Base-by-base conservation (phyloP, 2,113 vertebrate species). In the Nymphicus hollandicus region DNA sequence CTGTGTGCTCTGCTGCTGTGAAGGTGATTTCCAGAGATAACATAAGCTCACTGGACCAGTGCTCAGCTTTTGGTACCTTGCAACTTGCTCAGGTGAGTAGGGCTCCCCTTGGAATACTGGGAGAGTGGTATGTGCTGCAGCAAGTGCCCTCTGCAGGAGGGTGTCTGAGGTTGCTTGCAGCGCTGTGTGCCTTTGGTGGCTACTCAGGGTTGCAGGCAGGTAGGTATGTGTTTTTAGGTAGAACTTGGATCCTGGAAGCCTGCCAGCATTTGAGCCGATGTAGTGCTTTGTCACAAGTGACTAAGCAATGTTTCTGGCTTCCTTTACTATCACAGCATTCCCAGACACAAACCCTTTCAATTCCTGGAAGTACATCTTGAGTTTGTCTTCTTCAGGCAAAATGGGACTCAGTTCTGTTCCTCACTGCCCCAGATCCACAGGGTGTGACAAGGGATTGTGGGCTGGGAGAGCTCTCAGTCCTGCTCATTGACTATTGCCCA, bases 231-330 rank as follows among this genome's bases (percentile, higher is more conserved):
- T 18, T 61, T 49, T 14, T 65, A 35, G 49, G 39, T 8, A 37
- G 49, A 74, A 39, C 18, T 37, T n/a, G 60, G 27, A 69, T 70
- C 49, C 33, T 55, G 55, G 69, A 35, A 90, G 17, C 31, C 13
- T 76, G n/a, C n/a, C 78, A 91, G 44, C 20, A 8, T 14, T 7
- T 73, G 25, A 60, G 60, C 15, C 39, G 31, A 2, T 23, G 49
- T 8, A 35, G 17, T 79, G 49, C 35, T 82, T 86, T 79, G 65
- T 49, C 35, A 55, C 20, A 60, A 50, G 39, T 29, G 55, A 17
- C 39, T 0, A 1, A 70, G 44, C 49, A 1, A 0, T 13, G 39
- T 4, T 77, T 70, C 22, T 61, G 46, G 25, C n/a, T 77, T 47
- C 43, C 29, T 49, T 71, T 68, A 43, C 17, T 31, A 0, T 31